Evolutionary conservation across 2,113 vertebrate genomes (phyloP).

Genomic region (Opisthocomus hoazin): DNA sequence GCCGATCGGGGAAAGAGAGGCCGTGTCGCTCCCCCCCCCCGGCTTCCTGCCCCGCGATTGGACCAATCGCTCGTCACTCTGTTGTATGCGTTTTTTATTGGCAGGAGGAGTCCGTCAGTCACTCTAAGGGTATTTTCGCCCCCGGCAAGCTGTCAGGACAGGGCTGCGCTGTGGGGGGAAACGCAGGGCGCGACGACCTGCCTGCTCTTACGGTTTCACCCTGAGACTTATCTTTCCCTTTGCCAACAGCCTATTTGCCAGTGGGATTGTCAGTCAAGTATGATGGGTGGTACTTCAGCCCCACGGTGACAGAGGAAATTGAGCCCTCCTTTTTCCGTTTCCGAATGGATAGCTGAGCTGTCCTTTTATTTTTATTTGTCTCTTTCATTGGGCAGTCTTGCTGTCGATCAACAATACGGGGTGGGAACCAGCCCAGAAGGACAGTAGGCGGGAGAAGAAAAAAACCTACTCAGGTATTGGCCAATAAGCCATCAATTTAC

Average conservation of each 20-base stretch:
- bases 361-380: neutral
- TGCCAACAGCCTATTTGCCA: neutral
- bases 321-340: constrained; percentile 28
- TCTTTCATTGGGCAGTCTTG: neutral
- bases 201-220: no score
- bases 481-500: accelerated
- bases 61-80: accelerated
- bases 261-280: neutral
- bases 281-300: neutral
- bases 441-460: neutral
- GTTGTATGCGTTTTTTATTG: accelerated
- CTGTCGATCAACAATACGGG: neutral
- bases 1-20: neutral
- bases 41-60: neutral
- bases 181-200: neutral
- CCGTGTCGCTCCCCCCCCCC: neutral
- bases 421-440: neutral
- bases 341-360: constrained; percentile 37
- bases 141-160: accelerated
- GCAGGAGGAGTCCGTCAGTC: neutral
- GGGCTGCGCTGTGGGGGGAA: neutral
- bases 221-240: accelerated
- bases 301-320: neutral
- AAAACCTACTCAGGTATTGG: accelerated
- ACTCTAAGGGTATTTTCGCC: accelerated